phyloP scores from a whole-genome alignment of 2,797 vertebrate species.

The Selene dorsalis region DNA sequence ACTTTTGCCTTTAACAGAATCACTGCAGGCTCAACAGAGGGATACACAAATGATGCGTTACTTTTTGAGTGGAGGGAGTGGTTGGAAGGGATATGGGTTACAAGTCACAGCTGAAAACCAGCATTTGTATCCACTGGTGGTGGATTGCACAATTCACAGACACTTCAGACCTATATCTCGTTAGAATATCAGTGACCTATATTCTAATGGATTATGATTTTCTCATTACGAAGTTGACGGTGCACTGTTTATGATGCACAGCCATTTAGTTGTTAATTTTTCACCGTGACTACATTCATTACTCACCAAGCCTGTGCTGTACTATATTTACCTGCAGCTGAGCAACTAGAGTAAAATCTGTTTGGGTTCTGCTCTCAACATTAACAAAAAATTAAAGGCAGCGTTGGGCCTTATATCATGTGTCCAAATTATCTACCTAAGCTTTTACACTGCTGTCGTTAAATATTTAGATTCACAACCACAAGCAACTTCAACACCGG shows the following conservation, averaged over 20 bases:
- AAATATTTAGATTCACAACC: conserved; percentile 45
- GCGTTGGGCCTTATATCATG: conserved; percentile 1
- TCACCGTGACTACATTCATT: conserved; percentile 23
- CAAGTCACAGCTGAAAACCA: conserved; percentile 26
- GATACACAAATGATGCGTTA: background rate
- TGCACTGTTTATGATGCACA: background rate
- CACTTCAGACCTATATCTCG: background rate
- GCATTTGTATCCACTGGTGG: background rate
- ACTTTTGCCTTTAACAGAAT: conserved; percentile 28
- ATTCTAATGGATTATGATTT: background rate
- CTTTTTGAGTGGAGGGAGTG: background rate
- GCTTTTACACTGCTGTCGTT: conserved; percentile 9
- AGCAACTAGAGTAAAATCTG: conserved; percentile 4
- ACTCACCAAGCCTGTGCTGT: conserved; percentile 7
- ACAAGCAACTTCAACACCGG: conserved; percentile 39
- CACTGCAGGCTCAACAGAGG: conserved; percentile 12
- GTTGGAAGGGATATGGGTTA: background rate
- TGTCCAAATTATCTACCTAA: conserved; percentile 2
- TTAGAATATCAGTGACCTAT: background rate
- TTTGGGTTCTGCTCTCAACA: conserved; percentile 28
- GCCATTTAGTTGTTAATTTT: conserved; percentile 19
- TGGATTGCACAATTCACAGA: conserved; percentile 1
- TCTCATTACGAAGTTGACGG: background rate
- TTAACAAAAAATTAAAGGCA: conserved; percentile 23
- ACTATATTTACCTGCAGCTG: conserved; percentile 11